Evolutionary conservation across 2,797 vertebrate species (phyloP), one percentile per base, ranked within the genome.

Genomic region (Phataginus tetradactyla): DNA sequence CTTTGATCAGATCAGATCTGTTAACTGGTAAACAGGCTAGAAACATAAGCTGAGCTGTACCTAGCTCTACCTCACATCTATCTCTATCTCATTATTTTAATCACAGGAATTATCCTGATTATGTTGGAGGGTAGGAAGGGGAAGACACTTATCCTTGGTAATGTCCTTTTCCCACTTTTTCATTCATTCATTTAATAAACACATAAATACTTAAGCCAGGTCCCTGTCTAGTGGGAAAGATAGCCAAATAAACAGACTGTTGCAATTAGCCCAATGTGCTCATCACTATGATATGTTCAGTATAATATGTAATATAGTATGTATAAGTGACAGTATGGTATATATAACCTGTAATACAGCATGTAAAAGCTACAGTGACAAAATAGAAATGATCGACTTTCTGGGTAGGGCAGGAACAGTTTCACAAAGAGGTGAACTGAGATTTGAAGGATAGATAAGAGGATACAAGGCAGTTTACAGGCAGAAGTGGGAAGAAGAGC

Each of bases 111-210:
- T n/a, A 7, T 42, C 15, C 78, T 88, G 78, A 85, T 74, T 25
- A 78, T 69, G 3, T 78, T 92, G 45, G n/a, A 91, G 21, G 15
- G 55, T 81, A 14, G 10, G 14, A 81, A 90, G 7, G n/a, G 2
- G 1, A n/a, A 88, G 15, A 15, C 32, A 61, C 2, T 85, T 17
- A 90, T 87, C 23, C 13, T 95, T 95, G 74, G 27, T 10, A 96
- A 72, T 92, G 37, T 45, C 29, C 14, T 94, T 84, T 97, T 53
- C 15, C 25, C 32, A 81, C 78, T 78, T 5, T 75, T 78, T 87
- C 4, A 91, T 77, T 86, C 59, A 55, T 29, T 94, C 32, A 90
- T 85, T 96, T 96, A 84, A 59, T 25, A 96, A 93, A 84, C 51
- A 86, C 59, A 81, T 95, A 39, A 74, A 4, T 90, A 68, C 29